phyloP scores from a whole-genome alignment of 2,797 vertebrate genomes.

The Margarornis squamiger region DNA sequence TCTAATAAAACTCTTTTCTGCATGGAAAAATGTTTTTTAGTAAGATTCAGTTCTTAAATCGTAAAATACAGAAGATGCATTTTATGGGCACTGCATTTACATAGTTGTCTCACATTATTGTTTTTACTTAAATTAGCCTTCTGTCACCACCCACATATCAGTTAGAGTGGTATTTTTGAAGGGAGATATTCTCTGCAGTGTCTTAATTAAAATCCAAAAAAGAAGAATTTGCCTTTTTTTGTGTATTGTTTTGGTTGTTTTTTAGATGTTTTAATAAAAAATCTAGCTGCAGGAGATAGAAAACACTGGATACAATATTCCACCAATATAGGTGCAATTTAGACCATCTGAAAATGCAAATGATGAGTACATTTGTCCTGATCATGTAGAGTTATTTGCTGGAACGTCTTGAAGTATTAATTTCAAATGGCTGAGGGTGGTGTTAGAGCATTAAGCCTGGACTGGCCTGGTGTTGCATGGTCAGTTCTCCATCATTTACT shows the following conservation, averaged over 20 bases:
- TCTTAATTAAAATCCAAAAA: neutral
- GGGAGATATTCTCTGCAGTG: neutral
- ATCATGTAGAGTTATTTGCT: neutral
- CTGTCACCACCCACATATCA: neutral
- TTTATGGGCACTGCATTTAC: neutral
- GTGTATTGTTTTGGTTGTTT: neutral
- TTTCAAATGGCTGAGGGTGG: neutral
- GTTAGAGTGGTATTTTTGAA: neutral
- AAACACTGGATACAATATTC: neutral
- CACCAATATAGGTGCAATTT: neutral
- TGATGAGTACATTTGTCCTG: neutral
- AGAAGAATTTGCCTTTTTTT: neutral
- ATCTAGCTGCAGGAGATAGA: neutral
- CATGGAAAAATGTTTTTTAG: rapidly evolving
- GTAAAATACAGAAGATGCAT: neutral
- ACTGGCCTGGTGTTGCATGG: neutral
- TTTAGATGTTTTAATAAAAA: neutral
- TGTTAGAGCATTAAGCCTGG: neutral
- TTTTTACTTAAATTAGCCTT: neutral
- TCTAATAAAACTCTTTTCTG: neutral
- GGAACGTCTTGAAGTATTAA: neutral
- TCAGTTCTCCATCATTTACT: neutral
- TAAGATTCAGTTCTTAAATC: neutral
- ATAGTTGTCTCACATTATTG: neutral
- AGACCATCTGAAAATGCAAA: neutral